Evolutionary conservation across 1,140 invertebrate species (phyloP).

Genomic region (Mactra quadrangularis): DNA sequence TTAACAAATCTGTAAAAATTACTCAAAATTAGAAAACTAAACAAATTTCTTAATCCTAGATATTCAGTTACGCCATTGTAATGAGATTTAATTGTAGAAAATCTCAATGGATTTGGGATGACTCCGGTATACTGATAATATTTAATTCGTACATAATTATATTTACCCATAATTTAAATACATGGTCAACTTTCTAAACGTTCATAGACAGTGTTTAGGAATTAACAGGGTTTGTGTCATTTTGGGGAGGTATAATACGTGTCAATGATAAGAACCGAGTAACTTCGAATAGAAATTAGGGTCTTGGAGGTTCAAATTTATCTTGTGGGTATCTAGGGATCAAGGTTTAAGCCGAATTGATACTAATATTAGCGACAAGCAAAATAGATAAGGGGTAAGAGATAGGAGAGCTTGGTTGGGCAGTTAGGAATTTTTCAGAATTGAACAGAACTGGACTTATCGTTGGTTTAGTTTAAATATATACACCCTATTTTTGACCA

Average conservation of each 20-base stretch:
- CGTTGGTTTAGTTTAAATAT: too few relatives aligned
- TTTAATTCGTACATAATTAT: slow-evolving; percentile 7
- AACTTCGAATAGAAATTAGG: slow-evolving; percentile 43
- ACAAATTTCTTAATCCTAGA: neutral
- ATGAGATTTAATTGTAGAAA: slow-evolving; percentile 45
- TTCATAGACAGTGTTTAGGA: slow-evolving; percentile 17
- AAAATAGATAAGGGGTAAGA: slow-evolving; percentile 1
- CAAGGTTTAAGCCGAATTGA: slow-evolving; percentile 47
- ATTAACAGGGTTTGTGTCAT: slow-evolving; percentile 51
- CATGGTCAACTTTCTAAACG: slow-evolving; percentile 14
- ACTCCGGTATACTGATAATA: slow-evolving; percentile 17
- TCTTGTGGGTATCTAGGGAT: slow-evolving; percentile 33
- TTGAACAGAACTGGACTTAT: too few relatives aligned
- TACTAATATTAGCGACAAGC: slow-evolving; percentile 49
- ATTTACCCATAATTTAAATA: slow-evolving; percentile 15
- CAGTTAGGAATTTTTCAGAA: too few relatives aligned
- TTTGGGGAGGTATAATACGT: slow-evolving; percentile 25
- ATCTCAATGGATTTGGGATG: slow-evolving; percentile 17
- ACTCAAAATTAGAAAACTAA: slow-evolving; percentile 50
- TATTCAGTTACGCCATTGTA: slow-evolving; percentile 39
- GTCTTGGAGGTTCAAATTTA: slow-evolving; percentile 28
- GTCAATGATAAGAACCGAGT: slow-evolving; percentile 43
- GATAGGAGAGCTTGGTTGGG: too few relatives aligned
- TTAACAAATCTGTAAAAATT: slow-evolving; percentile 41
- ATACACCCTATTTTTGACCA: too few relatives aligned